A percentile compares a stretch with the other conserved stretches of the same genome.
Conservation (phyloP, 2,113 vertebrate species). For the Nothobranchius kuhntae region DNA sequence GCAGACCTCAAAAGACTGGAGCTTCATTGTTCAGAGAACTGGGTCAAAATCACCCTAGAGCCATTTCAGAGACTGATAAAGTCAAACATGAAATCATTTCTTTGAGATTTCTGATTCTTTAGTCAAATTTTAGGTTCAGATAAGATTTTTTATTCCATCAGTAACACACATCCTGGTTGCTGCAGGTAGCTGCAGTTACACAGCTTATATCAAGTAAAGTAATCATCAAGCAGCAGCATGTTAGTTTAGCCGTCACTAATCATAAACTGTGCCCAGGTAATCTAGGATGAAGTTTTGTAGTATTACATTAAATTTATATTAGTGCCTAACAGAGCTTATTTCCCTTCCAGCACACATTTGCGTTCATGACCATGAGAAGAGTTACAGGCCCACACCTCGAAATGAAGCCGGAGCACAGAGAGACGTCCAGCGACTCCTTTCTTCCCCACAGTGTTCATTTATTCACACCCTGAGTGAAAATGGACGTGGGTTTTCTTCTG, state of each 20-base stretch:
- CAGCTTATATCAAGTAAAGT: background rate
- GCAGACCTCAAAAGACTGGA: too few species aligned
- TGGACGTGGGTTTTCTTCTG: conserved; percentile 37
- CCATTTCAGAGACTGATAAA: too few species aligned
- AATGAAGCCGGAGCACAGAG: conserved; percentile 30
- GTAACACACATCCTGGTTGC: background rate
- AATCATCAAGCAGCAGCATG: background rate
- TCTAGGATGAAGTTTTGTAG: background rate
- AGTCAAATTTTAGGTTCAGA: too few species aligned
- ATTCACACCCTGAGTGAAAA: conserved; percentile 39
- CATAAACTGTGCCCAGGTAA: background rate
- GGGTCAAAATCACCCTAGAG: too few species aligned
- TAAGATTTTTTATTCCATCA: background rate
- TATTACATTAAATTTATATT: background rate
- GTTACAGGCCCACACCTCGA: conserved; percentile 19
- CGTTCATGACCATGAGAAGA: conserved; percentile 40
- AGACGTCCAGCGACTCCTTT: conserved; percentile 31
- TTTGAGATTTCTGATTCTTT: too few species aligned
- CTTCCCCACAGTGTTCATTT: conserved; percentile 27
- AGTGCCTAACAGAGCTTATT: background rate
- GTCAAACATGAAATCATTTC: too few species aligned
- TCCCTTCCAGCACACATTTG: conserved; percentile 23
- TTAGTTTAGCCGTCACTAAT: background rate
- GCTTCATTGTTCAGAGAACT: too few species aligned
- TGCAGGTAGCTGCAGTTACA: background rate